Evolutionary conservation across 2,888 invertebrate genomes (phyloP), one percentile per base, ranked within the genome.

Genomic region (Notocelia uddmanniana): DNA sequence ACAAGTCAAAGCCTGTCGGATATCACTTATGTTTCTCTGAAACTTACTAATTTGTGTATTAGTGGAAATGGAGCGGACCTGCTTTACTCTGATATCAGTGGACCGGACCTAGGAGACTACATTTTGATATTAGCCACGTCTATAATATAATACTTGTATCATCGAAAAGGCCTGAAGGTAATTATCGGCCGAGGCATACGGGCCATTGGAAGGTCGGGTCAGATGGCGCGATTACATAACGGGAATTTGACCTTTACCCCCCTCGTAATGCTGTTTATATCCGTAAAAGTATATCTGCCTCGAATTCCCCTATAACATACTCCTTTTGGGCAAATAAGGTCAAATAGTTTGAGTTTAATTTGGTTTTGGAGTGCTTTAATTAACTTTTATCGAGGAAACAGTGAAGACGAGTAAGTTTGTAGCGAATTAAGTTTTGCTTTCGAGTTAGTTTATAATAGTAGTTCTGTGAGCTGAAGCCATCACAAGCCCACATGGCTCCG

Each of bases 321-420:
- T 45, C 45, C 45, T 45, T n/a, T 45, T 45, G 11, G 11, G 0
- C 1, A 18, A 26, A 18, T 5, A 26, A 6, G 3, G 8, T 9
- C 15, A 13, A 23, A 26, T 60, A 62, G 62, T 48, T 60, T 15
- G 18, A 23, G 48, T 31, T 48, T 48, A 26, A 45, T 62, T 48
- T 48, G 13, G 26, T 26, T 26, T 18, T 59, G 15, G 8, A 21
- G 59, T 60, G 26, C 18, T 62, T 62, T 62, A 62, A 62, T 62
- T 62, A 62, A 19, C 48, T 62, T 62, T 62, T 48, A 62, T 48
- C 26, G 62, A 62, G 41, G 19, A 21, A 57, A 34, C 57, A 26
- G n/a, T n/a, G 11, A 10, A 23, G 59, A 6, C 15, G 8, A 9
- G 31, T 26, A 58, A 37, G 34, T 59, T 41, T 21, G 2, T 1